Percentiles rank a stretch among this genome's conserved stretches.
Conservation (phyloP, 2,888 invertebrate genomes). For the Agapostemon virescens region DNA sequence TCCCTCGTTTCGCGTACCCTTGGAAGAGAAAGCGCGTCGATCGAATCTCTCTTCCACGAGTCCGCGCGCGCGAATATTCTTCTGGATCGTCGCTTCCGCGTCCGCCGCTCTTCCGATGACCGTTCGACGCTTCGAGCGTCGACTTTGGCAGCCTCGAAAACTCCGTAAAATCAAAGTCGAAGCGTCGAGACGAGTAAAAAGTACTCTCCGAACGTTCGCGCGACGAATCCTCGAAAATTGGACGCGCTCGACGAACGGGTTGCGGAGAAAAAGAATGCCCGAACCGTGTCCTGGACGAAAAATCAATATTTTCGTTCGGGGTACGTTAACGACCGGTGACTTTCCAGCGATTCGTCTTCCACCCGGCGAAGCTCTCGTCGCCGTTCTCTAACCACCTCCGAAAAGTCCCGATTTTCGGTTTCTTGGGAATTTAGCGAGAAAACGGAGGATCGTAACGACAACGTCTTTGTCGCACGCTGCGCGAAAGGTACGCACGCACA, state of each 20-base stretch:
- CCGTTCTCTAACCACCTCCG: too few relatives aligned
- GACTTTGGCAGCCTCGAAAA: neutral
- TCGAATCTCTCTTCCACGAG: neutral
- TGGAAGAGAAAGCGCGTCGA: constrained; percentile 11
- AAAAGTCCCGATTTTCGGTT: neutral
- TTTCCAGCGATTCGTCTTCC: too few relatives aligned
- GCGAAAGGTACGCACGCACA: neutral
- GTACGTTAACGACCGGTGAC: neutral
- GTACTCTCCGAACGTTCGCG: neutral
- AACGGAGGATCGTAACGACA: neutral
- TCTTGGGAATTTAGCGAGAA: neutral
- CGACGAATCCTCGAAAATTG: neutral
- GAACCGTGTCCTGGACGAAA: neutral
- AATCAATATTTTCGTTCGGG: neutral
- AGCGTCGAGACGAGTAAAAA: neutral
- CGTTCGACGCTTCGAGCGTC: neutral
- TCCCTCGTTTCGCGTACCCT: neutral
- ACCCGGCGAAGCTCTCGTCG: too few relatives aligned
- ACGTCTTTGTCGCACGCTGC: neutral
- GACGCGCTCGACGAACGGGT: neutral
- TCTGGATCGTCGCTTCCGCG: constrained; percentile 11
- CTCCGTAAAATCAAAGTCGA: neutral
- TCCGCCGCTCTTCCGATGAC: neutral
- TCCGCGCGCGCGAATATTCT: neutral
- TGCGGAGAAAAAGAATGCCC: neutral